Percentiles rank a stretch among this genome's conserved stretches.
Evolutionary conservation across 2,113 vertebrate genomes (phyloP).

Genomic region (Podocnemis expansa): DNA sequence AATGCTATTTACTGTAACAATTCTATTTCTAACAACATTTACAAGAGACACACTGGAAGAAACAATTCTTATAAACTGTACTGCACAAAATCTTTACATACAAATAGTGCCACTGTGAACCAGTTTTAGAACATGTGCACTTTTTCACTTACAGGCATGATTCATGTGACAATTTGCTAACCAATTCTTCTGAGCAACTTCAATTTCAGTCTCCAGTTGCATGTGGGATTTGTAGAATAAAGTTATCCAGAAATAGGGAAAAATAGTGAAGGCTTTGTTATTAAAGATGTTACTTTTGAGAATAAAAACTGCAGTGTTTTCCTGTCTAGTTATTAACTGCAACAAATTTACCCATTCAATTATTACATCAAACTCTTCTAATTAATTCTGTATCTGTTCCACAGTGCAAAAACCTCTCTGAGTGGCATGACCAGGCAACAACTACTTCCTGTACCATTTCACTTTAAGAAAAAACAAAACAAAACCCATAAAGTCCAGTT

Average conservation of each 20-base stretch:
- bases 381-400: slow-evolving; percentile 17
- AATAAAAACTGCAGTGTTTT: neutral
- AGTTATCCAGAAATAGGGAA: neutral
- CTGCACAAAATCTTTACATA: slow-evolving; percentile 47
- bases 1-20: slow-evolving; percentile 53
- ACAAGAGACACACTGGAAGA: slow-evolving; percentile 50
- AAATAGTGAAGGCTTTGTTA: slow-evolving; percentile 37
- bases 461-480: neutral
- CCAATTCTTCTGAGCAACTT: slow-evolving; percentile 58
- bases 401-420: slow-evolving; percentile 19
- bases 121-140: slow-evolving; percentile 26
- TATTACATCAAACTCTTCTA: slow-evolving; percentile 15
- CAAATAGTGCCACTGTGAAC: slow-evolving; percentile 52
- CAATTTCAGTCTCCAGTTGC: slow-evolving; percentile 58
- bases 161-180: slow-evolving; percentile 35
- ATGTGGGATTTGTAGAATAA: slow-evolving; percentile 14
- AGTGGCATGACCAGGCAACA: neutral
- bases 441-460: slow-evolving; percentile 37
- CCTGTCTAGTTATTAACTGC: slow-evolving; percentile 55
- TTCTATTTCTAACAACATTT: slow-evolving; percentile 52
- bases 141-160: slow-evolving; percentile 3
- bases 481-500: slow-evolving; percentile 14
- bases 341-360: neutral
- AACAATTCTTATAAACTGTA: slow-evolving; percentile 27
- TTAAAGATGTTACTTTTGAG: slow-evolving; percentile 52